Percentiles rank a stretch among this genome's conserved stretches.
These are phyloP conservation scores for Spermophilus dauricus DNA, from an alignment of 2,113 vertebrate genomes.

Conservation along the genomic window DNA sequence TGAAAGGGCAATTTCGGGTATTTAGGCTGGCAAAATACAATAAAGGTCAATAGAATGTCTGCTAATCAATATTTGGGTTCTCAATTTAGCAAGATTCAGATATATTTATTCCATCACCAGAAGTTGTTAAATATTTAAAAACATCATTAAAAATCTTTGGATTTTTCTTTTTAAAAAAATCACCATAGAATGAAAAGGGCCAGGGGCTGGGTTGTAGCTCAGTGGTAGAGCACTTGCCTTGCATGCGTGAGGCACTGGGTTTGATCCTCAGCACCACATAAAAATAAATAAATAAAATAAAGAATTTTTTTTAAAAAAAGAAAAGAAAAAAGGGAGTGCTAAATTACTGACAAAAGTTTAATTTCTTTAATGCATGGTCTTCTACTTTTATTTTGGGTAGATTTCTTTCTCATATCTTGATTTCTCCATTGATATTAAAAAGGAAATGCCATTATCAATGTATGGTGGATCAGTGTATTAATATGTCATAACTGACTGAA, in stretches of 20 bases:
- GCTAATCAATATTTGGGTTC: neutral
- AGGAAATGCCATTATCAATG: neutral
- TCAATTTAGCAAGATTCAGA: neutral
- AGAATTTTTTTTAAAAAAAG: too few relatives aligned
- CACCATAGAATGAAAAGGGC: neutral
- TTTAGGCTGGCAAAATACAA: neutral
- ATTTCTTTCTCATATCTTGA: neutral
- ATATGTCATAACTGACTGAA: neutral
- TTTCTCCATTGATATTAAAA: neutral
- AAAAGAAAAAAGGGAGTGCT: neutral
- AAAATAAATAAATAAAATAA: too few relatives aligned
- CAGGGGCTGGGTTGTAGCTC: too few relatives aligned
- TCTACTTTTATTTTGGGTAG: neutral
- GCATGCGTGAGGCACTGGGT: too few relatives aligned
- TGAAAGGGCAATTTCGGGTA: neutral
- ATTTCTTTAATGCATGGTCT: neutral
- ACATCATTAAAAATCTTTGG: neutral
- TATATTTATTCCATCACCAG: neutral
- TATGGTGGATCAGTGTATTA: neutral
- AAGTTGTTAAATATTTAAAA: conserved; percentile 22
- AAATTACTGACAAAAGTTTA: neutral
- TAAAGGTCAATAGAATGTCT: neutral
- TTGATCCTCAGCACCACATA: too few relatives aligned
- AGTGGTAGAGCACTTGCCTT: too few relatives aligned
- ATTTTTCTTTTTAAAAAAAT: neutral